phyloP scores from a whole-genome alignment of 1,140 invertebrate species.

The Cylas formicarius region DNA sequence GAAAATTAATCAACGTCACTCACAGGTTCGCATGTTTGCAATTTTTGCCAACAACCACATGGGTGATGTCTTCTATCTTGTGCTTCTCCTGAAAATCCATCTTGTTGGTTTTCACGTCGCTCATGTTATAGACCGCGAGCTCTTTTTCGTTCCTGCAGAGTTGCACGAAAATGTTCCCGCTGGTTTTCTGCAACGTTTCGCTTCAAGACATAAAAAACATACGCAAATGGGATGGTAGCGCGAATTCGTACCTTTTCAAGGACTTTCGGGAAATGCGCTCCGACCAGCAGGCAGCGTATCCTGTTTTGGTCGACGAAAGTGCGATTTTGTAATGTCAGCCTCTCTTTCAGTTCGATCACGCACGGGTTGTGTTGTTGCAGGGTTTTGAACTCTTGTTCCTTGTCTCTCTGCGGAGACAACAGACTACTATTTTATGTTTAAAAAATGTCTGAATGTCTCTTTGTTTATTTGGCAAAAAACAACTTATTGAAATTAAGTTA shows the following conservation, averaged over 20 bases:
- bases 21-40: slow-evolving; percentile 18
- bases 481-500: no score
- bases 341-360: slow-evolving; percentile 27
- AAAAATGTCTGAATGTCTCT: neutral
- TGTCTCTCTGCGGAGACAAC: slow-evolving; percentile 25
- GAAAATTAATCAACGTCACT: slow-evolving; percentile 6
- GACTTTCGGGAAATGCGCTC: slow-evolving; percentile 22
- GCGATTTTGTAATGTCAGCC: slow-evolving; percentile 22
- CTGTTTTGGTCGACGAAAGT: slow-evolving; percentile 28
- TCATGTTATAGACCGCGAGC: slow-evolving; percentile 19
- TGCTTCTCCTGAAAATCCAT: slow-evolving; percentile 1
- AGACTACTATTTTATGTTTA: neutral
- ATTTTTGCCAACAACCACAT: slow-evolving; percentile 31
- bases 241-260: slow-evolving; percentile 14
- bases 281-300: slow-evolving; percentile 23
- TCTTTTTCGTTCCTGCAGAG: slow-evolving; percentile 28
- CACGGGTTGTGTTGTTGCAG: slow-evolving; percentile 28
- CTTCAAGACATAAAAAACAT: no score
- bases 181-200: slow-evolving; percentile 24
- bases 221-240: neutral
- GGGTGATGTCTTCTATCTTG: slow-evolving; percentile 24
- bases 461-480: no score
- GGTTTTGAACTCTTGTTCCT: slow-evolving; percentile 25
- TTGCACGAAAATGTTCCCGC: slow-evolving; percentile 20
- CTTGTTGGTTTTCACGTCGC: slow-evolving; percentile 2